Evolutionary conservation across 2,113 vertebrate species (phyloP).

Genomic region (Anhinga rufa): DNA sequence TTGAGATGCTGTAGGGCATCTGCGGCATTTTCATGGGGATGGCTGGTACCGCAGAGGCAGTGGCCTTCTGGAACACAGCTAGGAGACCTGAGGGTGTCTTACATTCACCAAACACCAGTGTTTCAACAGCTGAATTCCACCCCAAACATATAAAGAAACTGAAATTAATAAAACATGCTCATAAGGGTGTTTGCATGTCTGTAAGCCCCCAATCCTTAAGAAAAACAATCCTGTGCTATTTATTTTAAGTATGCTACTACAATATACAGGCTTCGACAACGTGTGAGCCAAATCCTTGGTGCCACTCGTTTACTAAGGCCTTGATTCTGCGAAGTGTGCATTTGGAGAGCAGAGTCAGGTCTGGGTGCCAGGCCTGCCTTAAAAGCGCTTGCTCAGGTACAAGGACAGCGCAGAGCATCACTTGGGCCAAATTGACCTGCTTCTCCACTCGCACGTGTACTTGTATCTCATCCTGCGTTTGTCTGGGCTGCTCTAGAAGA

Average conservation of each 20-base stretch:
- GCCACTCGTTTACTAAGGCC: not conserved
- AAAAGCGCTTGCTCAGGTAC: not conserved
- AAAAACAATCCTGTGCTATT: not conserved
- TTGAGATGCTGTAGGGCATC: not conserved
- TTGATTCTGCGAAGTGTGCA: not conserved
- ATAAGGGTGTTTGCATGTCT: not conserved
- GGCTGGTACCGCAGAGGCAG: not conserved
- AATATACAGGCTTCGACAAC: not conserved
- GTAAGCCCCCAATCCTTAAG: not conserved
- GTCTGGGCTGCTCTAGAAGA: not conserved
- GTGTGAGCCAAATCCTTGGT: not conserved
- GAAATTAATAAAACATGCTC: not conserved
- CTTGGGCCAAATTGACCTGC: not conserved
- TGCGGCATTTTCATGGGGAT: not conserved
- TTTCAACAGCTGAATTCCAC: not conserved
- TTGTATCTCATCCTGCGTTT: not conserved
- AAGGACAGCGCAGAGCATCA: not conserved
- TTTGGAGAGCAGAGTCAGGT: not conserved
- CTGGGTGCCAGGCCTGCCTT: not conserved
- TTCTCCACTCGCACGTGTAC: accelerated
- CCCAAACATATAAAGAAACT: not conserved
- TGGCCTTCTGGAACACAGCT: not conserved
- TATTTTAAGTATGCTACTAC: not conserved
- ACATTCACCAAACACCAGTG: not conserved
- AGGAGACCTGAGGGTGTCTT: not conserved